Conservation (phyloP, 2,113 vertebrate species). For the Phoxinus phoxinus region DNA sequence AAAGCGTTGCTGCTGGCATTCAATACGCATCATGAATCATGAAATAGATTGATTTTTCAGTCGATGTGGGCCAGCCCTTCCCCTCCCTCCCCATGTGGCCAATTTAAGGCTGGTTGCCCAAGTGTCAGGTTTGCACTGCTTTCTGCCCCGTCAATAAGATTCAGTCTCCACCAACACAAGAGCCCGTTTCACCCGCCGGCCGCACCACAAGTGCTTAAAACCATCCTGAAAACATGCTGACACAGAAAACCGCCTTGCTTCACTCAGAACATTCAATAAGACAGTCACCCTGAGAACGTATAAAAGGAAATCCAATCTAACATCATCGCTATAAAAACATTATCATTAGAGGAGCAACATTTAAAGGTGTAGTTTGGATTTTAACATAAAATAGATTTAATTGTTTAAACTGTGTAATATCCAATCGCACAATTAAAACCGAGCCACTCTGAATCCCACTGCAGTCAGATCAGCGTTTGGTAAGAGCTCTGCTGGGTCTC, state of each 20-base stretch:
- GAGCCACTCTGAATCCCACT: background rate
- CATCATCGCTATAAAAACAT: slow-evolving; percentile 43
- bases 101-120: slow-evolving; percentile 42
- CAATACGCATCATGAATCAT: slow-evolving; percentile 57
- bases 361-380: background rate
- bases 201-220: too few species aligned
- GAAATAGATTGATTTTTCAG: slow-evolving; percentile 55
- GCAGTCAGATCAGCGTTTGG: slow-evolving; percentile 7
- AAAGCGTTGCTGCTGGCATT: slow-evolving; percentile 21
- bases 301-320: slow-evolving; percentile 29
- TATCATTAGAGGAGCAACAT: slow-evolving; percentile 16
- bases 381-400: background rate
- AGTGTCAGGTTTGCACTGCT: slow-evolving; percentile 49
- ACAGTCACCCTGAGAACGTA: background rate
- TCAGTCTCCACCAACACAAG: slow-evolving; percentile 18
- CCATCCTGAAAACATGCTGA: slow-evolving; percentile 20
- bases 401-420: background rate
- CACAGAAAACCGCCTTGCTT: slow-evolving; percentile 1
- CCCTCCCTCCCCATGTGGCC: slow-evolving; percentile 22
- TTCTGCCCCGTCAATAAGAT: slow-evolving; percentile 41
- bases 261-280: slow-evolving; percentile 11
- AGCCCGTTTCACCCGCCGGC: background rate
- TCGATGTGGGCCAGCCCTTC: slow-evolving; percentile 39
- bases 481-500: slow-evolving; percentile 22
- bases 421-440: background rate